Conservation (phyloP, 1,140 invertebrate genomes). For the Conus betulinus region DNA sequence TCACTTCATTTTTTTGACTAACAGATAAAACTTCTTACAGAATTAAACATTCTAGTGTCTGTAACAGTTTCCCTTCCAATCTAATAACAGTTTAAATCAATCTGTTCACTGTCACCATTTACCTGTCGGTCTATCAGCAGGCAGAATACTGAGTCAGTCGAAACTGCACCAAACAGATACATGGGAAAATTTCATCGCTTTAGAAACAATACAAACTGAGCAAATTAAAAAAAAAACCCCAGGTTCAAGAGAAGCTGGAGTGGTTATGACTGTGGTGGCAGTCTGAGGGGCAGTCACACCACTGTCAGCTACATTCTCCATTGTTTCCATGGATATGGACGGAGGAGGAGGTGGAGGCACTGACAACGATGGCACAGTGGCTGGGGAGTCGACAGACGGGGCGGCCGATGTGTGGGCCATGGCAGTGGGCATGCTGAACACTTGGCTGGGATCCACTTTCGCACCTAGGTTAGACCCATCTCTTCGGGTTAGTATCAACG, state of each 20-base stretch:
- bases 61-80: too few relatives aligned
- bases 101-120: too few relatives aligned
- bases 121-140: too few relatives aligned
- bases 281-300: background rate
- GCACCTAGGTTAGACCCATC: conserved; percentile 78
- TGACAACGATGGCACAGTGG: background rate
- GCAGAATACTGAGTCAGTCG: too few relatives aligned
- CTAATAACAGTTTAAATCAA: too few relatives aligned
- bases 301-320: background rate
- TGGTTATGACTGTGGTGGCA: background rate
- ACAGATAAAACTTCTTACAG: too few relatives aligned
- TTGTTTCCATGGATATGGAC: background rate
- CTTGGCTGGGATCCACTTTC: conserved; percentile 86
- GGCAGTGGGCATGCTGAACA: conserved; percentile 81
- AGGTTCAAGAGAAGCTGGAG: background rate
- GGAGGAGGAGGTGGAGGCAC: background rate
- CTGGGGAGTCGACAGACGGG: background rate
- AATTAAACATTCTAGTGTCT: too few relatives aligned
- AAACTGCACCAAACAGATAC: too few relatives aligned
- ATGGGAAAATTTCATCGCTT: too few relatives aligned
- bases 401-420: background rate
- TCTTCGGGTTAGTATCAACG: too few relatives aligned
- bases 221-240: background rate
- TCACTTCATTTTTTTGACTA: too few relatives aligned
- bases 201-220: background rate